Conservation (phyloP, 2,113 vertebrate species). For the Caracal caracal region DNA sequence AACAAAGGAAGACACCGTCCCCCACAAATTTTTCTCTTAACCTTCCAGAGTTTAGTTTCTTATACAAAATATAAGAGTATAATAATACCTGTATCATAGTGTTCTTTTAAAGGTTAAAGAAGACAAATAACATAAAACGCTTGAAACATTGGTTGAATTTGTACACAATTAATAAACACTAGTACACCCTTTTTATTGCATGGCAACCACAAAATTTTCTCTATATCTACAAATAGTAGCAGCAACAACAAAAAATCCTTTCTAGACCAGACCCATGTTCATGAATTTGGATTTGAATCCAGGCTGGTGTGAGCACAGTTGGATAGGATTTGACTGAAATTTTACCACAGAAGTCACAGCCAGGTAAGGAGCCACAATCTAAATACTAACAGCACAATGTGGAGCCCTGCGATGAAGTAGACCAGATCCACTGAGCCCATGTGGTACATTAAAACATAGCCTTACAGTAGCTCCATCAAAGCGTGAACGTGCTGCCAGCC, state of each 20-base stretch:
- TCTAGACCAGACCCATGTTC: neutral
- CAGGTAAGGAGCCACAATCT: neutral
- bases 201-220: neutral
- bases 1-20: conserved; percentile 27
- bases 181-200: neutral
- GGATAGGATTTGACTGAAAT: neutral
- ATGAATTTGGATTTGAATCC: neutral
- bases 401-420: neutral
- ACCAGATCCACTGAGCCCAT: neutral
- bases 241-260: neutral
- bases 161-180: neutral
- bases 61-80: neutral
- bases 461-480: neutral
- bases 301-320: neutral
- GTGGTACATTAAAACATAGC: neutral
- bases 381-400: neutral
- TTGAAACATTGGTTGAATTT: neutral
- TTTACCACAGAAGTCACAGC: neutral
- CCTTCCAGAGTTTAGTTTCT: neutral
- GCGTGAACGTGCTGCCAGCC: neutral
- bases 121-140: neutral
- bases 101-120: neutral
- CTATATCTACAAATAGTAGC: neutral
- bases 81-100: neutral
- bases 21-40: neutral